A percentile compares a stretch with the other conserved stretches of the same genome.
Conservation (phyloP, 2,797 vertebrate genomes). For the Xiphophorus birchmanni region DNA sequence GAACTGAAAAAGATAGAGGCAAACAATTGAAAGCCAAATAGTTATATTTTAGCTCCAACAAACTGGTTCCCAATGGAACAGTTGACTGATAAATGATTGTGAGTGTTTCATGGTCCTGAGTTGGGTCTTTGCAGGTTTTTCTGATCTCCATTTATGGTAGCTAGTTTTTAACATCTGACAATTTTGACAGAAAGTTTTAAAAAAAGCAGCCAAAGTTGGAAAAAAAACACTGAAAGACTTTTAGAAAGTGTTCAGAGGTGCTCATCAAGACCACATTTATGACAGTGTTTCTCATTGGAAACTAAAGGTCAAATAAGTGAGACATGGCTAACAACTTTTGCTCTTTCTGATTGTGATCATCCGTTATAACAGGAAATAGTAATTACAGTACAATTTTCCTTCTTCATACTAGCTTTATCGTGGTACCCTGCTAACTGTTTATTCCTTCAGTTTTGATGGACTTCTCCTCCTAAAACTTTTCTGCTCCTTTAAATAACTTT, state of each 20-base stretch:
- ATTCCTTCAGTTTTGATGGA: not conserved
- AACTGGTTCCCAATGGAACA: not conserved
- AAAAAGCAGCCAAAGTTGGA: not conserved
- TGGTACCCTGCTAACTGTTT: not conserved
- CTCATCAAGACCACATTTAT: not conserved
- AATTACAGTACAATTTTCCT: too few relatives aligned
- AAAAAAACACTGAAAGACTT: not conserved
- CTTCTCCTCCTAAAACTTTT: slow-evolving; percentile 3
- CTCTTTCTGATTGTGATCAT: not conserved
- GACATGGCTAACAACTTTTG: not conserved
- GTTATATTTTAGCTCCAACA: not conserved
- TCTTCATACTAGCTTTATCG: not conserved
- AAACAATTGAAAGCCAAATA: not conserved
- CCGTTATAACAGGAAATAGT: not conserved
- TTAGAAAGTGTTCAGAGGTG: not conserved
- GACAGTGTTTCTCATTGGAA: not conserved
- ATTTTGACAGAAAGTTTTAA: not conserved
- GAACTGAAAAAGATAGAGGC: not conserved
- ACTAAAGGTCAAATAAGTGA: not conserved
- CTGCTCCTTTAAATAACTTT: slow-evolving; percentile 7
- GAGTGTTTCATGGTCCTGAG: not conserved
- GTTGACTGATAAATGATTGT: not conserved
- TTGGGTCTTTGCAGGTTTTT: not conserved
- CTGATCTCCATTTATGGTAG: not conserved
- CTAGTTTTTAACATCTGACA: not conserved